Evolutionary conservation across 2,797 vertebrate genomes (phyloP).

Genomic region (Zalophus californianus): DNA sequence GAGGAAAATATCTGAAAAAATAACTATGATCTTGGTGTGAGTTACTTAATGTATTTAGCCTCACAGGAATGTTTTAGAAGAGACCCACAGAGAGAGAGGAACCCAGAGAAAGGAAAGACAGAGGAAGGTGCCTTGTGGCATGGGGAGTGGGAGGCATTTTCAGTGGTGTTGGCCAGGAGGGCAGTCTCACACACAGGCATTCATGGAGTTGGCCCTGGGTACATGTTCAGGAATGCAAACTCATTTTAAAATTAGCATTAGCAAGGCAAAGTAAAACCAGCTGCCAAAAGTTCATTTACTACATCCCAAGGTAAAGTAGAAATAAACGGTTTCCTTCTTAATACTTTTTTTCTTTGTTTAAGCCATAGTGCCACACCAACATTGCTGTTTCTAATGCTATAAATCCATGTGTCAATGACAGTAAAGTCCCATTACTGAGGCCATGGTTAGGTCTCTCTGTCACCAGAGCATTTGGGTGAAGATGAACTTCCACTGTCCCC

Average conservation of each 20-base stretch:
- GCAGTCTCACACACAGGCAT: not conserved
- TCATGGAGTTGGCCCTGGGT: not conserved
- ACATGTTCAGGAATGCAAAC: not conserved
- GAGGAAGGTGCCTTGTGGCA: not conserved
- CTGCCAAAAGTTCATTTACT: not conserved
- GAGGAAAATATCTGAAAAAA: not conserved
- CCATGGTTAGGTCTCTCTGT: not conserved
- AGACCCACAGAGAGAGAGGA: not conserved
- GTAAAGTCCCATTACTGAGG: not conserved
- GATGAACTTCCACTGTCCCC: not conserved
- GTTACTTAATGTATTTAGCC: not conserved
- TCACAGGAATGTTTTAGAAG: not conserved
- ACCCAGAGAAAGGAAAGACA: not conserved
- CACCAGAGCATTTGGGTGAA: not conserved
- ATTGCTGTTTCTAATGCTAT: not conserved
- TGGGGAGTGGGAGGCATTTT: not conserved
- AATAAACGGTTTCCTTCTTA: conserved; percentile 13
- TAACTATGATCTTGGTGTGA: not conserved
- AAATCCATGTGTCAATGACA: not conserved
- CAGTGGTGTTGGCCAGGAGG: not conserved
- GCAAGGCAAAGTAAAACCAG: not conserved
- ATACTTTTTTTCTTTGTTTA: not conserved
- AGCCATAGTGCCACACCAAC: not conserved
- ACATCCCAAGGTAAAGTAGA: not conserved
- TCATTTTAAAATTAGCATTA: not conserved